These are phyloP conservation scores for Meghimatium bilineatum DNA, from an alignment of 2,888 invertebrate genomes.

Conservation along the genomic window DNA sequence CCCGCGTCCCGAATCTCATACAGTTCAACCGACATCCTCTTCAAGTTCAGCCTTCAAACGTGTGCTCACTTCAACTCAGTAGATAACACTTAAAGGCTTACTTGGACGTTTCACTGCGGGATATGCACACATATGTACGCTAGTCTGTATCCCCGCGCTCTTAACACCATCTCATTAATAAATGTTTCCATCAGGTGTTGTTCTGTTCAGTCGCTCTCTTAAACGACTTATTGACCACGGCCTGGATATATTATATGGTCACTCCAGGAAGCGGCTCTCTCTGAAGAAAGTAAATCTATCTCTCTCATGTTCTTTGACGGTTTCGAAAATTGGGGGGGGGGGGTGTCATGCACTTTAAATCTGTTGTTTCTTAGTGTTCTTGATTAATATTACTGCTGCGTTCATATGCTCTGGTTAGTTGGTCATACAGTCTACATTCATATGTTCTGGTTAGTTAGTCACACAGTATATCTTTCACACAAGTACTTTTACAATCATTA, in stretches of 20 bases:
- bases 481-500: no score
- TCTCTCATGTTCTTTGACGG: no score
- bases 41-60: background rate
- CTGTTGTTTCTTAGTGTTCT: no score
- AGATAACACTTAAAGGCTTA: background rate
- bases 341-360: no score
- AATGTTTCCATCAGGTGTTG: conserved; percentile 2
- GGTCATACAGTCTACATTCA: no score
- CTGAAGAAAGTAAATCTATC: background rate
- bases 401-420: no score
- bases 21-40: background rate
- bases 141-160: background rate
- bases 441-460: no score
- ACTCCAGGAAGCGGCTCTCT: background rate
- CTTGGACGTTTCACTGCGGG: background rate
- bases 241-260: conserved; percentile 1
- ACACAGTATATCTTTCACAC: no score
- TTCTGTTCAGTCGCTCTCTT: background rate
- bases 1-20: background rate
- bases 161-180: background rate
- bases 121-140: background rate
- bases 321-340: no score
- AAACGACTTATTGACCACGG: background rate
- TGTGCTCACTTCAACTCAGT: background rate
- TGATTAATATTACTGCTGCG: no score